These are phyloP conservation scores for Cataglyphis cursor DNA, from an alignment of 2,888 invertebrate species.

Conservation along the genomic window DNA sequence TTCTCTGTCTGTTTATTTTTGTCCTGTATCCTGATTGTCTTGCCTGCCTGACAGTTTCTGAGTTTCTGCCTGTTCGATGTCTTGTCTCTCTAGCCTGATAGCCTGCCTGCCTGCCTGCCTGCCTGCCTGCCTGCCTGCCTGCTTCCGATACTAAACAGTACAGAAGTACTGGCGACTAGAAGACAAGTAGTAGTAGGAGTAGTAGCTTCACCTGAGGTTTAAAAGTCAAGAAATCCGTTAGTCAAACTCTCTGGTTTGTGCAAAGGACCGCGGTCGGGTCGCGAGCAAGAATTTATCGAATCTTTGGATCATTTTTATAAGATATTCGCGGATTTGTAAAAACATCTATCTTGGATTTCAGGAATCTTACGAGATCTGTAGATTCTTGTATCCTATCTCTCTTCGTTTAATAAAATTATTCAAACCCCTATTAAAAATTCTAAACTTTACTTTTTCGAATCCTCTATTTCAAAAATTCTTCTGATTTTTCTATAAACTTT, in stretches of 20 bases:
- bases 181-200: conserved; percentile 82
- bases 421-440: background rate
- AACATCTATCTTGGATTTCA: background rate
- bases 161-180: conserved; percentile 86
- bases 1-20: conserved; percentile 83
- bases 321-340: conserved; percentile 18
- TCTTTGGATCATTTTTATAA: conserved; percentile 34
- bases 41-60: conserved; percentile 79
- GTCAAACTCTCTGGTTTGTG: conserved; percentile 68
- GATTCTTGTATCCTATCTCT: background rate
- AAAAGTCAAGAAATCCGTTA: conserved; percentile 86
- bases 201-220: conserved; percentile 86
- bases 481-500: background rate
- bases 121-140: conserved; percentile 79
- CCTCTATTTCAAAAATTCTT: background rate
- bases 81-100: conserved; percentile 84
- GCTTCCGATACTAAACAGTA: conserved; percentile 86
- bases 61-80: conserved; percentile 77
- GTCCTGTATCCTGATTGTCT: conserved; percentile 85
- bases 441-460: background rate
- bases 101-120: conserved; percentile 59
- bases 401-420: background rate
- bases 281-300: conserved; percentile 45
- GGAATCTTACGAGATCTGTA: background rate
- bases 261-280: conserved; percentile 44